Conservation (phyloP, 2,797 vertebrate genomes). For the Neosilurus mollespiculum region DNA sequence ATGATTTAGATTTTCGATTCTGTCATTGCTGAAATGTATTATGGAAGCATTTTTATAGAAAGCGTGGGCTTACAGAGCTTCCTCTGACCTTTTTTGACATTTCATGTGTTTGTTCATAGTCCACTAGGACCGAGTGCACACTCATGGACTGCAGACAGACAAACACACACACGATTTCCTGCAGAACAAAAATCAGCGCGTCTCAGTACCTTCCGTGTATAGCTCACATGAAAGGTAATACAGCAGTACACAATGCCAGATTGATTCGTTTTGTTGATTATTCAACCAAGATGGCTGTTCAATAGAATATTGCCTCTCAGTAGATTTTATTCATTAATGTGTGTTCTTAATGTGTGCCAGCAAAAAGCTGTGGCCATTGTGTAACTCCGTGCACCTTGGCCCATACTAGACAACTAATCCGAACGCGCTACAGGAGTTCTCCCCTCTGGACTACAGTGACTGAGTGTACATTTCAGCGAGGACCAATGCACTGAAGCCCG, state of each 20-base stretch:
- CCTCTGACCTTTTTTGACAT: no score
- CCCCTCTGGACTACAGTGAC: constrained; percentile 27
- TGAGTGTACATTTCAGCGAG: constrained; percentile 36
- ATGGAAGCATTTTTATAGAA: no score
- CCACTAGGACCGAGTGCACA: no score
- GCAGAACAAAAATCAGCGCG: no score
- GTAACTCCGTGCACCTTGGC: constrained; percentile 38
- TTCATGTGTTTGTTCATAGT: no score
- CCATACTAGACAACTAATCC: constrained; percentile 4
- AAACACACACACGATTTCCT: no score
- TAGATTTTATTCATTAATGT: constrained; percentile 35
- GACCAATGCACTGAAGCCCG: constrained; percentile 34
- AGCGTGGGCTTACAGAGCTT: no score
- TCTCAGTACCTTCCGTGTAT: no score
- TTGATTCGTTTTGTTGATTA: constrained; percentile 5
- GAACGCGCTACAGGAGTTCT: constrained; percentile 16
- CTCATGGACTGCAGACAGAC: no score
- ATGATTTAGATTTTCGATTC: no score
- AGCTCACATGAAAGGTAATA: no score
- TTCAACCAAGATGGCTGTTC: not conserved
- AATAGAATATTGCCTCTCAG: constrained; percentile 23
- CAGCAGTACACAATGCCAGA: not conserved
- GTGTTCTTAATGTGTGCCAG: constrained; percentile 25
- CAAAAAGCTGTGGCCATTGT: constrained; percentile 17
- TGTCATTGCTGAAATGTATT: no score